A percentile compares a stretch with the other conserved stretches of the same genome.
Evolutionary conservation across 1,140 invertebrate species (phyloP).

Genomic region (Doryteuthis pealeii): DNA sequence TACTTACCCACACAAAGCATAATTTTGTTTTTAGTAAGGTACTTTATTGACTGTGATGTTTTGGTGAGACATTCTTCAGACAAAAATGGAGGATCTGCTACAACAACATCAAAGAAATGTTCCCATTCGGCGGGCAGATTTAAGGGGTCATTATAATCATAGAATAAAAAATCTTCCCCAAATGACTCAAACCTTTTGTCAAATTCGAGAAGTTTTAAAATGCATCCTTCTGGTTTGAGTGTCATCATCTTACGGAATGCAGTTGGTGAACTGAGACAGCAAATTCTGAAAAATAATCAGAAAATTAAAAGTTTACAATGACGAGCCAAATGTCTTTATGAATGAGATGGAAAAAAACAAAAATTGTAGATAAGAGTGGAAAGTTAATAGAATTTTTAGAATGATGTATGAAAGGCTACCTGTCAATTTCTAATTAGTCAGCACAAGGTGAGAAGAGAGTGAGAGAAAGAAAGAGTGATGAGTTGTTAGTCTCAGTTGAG

Average conservation of each 20-base stretch:
- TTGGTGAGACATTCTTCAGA: constrained; percentile 90
- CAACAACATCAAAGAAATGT: constrained; percentile 76
- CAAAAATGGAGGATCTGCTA: constrained; percentile 93
- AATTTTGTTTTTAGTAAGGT: constrained; percentile 77
- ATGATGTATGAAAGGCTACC: too few relatives aligned
- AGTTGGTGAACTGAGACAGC: constrained; percentile 87
- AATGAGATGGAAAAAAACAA: too few relatives aligned
- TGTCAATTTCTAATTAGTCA: too few relatives aligned
- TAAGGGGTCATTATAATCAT: constrained; percentile 84
- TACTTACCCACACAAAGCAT: constrained; percentile 83
- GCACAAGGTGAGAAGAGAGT: too few relatives aligned
- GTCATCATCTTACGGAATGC: constrained; percentile 69
- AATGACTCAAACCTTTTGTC: constrained; percentile 79
- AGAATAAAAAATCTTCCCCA: constrained; percentile 80
- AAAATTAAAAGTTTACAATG: too few relatives aligned
- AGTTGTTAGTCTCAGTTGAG: too few relatives aligned
- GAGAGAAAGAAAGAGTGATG: too few relatives aligned
- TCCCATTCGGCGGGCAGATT: constrained; percentile 69
- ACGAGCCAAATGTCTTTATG: too few relatives aligned
- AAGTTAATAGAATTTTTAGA: too few relatives aligned
- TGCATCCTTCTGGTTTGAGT: constrained; percentile 40
- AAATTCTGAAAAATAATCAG: constrained; percentile 64
- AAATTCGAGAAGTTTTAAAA: constrained; percentile 65
- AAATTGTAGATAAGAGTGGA: too few relatives aligned
- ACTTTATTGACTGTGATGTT: constrained; percentile 75